A percentile compares a stretch with the other conserved stretches of the same genome.
Conservation (phyloP, 2,797 vertebrate genomes). For the Neopelma chrysocephalum region DNA sequence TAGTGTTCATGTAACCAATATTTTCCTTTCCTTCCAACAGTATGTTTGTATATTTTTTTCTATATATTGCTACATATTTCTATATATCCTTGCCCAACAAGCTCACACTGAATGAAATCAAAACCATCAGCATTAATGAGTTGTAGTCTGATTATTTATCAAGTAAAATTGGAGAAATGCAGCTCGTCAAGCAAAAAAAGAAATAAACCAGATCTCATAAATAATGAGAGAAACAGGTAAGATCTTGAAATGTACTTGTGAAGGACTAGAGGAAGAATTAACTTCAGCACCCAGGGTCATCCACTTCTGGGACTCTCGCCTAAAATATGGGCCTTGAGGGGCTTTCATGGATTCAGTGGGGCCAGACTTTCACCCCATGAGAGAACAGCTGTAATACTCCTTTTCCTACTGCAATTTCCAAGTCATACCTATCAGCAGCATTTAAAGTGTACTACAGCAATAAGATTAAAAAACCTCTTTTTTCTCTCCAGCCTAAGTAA, state of each 20-base stretch:
- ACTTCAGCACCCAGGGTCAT: not conserved
- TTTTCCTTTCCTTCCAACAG: not conserved
- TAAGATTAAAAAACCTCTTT: not conserved
- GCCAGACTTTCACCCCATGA: not conserved
- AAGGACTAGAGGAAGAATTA: not conserved
- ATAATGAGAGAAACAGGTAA: not conserved
- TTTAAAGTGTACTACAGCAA: not conserved
- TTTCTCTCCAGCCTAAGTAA: not conserved
- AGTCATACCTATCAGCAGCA: not conserved
- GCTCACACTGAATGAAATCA: not conserved
- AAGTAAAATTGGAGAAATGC: not conserved
- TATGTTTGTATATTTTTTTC: not conserved
- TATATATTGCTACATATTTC: not conserved
- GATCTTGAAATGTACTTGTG: not conserved
- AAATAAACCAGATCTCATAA: not conserved
- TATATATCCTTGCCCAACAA: not conserved
- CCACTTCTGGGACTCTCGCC: not conserved
- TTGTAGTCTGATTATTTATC: not conserved
- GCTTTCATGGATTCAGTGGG: not conserved
- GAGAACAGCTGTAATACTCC: not conserved
- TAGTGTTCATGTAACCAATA: accelerated
- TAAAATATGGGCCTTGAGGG: not conserved
- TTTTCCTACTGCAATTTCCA: not conserved
- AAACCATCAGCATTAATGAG: too few species aligned
- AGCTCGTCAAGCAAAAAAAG: not conserved